Base-by-base conservation (phyloP, 2,113 vertebrate species). In the Grammomys dolichurus region DNA sequence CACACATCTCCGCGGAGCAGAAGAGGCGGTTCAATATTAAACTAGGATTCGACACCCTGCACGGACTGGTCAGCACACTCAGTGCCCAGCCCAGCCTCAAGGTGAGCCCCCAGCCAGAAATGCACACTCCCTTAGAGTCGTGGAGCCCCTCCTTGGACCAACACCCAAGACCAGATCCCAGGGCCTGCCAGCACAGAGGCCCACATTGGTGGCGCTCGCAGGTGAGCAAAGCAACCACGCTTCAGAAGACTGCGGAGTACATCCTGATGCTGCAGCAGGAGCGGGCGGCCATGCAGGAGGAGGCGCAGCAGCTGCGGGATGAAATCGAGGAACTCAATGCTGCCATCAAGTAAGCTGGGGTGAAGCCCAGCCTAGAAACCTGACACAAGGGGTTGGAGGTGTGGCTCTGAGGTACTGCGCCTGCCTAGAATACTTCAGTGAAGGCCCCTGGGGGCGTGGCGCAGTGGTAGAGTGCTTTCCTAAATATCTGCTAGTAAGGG, bases 21-120 rank as follows among this genome's bases (percentile, higher is more conserved):
- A 99, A 99, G 98, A 98, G 99, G n/a, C 99, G 99, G 26, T 99
- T 99, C 98, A 99, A 99, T 97, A 99, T 99, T 98, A 99, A 99
- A 97, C 96, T 99, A 96, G 99, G 99, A 22, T 99, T 99, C 20
- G 99, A 99, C 98, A 99, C 99, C 0, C 98, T 99, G 93, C 99
- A 99, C 22, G 98, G 99, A 96, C 98, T 99, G 19, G 99, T 99
- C 98, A 99, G 99, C 91, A 99, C 99, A 0, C 98, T 99, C 70
- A 99, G 98, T 43, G 98, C 99, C 80, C 99, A 99, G 98, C 99
- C 99, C 36, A 99, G 99, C 98, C 98, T 99, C 97, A 99, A 99
- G 99, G 99, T 99, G 97, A 98, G 98, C 3, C 9, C 31, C 33
- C 5, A 24, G 43, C 77, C 13, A 54, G 2, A 22, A 67, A 17